A percentile compares a stretch with the other conserved stretches of the same genome.
phyloP scores from a whole-genome alignment of 2,797 vertebrate genomes.

The Enteromius trimaculatus region DNA sequence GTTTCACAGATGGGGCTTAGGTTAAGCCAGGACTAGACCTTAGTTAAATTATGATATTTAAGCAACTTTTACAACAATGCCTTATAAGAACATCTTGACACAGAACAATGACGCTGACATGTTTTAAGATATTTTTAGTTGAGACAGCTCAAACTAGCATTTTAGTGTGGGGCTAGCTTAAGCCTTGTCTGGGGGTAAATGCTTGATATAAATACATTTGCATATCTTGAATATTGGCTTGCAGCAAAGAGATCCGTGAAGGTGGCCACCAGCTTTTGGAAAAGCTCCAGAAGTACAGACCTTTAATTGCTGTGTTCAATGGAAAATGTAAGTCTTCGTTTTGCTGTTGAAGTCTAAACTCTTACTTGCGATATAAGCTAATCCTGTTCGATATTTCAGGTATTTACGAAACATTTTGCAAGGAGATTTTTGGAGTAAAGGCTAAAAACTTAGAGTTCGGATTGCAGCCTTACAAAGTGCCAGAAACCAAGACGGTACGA shows the following conservation, averaged over 20 bases:
- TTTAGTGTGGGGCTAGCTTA: too few relatives aligned
- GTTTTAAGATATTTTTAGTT: too few relatives aligned
- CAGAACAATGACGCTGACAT: too few relatives aligned
- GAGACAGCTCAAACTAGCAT: too few relatives aligned
- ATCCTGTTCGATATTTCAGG: conserved; percentile 72
- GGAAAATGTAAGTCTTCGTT: conserved; percentile 79
- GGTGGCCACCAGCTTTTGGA: conserved; percentile 94
- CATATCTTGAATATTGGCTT: conserved; percentile 37
- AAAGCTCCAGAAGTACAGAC: conserved; percentile 94
- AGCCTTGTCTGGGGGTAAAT: too few relatives aligned
- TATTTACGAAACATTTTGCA: conserved; percentile 99
- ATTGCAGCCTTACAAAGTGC: conserved; percentile 94
- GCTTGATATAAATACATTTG: not conserved
- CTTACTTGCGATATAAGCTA: not conserved
- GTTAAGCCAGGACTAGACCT: too few relatives aligned
- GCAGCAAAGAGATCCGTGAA: conserved; percentile 97
- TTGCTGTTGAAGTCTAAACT: not conserved
- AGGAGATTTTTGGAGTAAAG: conserved; percentile 95
- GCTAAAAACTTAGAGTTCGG: conserved; percentile 97
- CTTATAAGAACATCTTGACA: too few relatives aligned
- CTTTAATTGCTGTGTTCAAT: conserved; percentile 96
- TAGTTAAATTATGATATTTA: too few relatives aligned
- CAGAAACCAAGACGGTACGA: conserved; percentile 92
- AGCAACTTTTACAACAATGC: too few relatives aligned
- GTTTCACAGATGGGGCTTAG: too few relatives aligned